Conservation (phyloP, 1,140 invertebrate genomes). For the Plectrocnemia conspersa region DNA sequence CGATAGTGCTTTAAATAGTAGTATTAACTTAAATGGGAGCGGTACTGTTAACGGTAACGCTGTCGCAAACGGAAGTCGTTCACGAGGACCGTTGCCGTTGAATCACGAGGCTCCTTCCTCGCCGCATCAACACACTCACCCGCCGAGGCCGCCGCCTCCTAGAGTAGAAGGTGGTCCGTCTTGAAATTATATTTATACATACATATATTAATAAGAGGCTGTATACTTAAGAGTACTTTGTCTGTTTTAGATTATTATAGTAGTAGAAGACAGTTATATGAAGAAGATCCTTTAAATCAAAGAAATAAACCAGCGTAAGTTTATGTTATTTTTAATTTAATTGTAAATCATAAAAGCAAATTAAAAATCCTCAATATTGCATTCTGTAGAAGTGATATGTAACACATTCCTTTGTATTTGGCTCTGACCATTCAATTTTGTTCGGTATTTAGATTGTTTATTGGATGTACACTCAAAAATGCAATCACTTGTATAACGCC, state of each 20-base stretch:
- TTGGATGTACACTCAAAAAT: no score
- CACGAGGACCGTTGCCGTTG: slow-evolving; percentile 64
- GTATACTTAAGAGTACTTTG: slow-evolving; percentile 31
- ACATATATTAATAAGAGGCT: no score
- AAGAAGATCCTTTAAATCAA: slow-evolving; percentile 71
- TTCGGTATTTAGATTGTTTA: no score
- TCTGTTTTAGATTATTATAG: slow-evolving; percentile 72
- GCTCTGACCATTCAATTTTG: slow-evolving; percentile 1
- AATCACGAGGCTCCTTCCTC: slow-evolving; percentile 54
- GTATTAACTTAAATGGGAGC: not conserved
- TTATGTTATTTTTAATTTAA: slow-evolving; percentile 15
- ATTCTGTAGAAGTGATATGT: not conserved
- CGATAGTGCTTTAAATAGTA: slow-evolving; percentile 29
- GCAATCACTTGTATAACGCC: no score
- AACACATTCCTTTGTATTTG: not conserved
- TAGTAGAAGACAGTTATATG: slow-evolving; percentile 71
- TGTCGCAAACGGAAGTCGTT: slow-evolving; percentile 55
- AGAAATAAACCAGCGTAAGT: slow-evolving; percentile 70
- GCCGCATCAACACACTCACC: slow-evolving; percentile 34
- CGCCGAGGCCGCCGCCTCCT: slow-evolving; percentile 73
- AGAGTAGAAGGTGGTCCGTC: slow-evolving; percentile 73
- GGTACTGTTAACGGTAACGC: not conserved
- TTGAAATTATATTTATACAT: no score
- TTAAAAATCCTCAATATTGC: not conserved
- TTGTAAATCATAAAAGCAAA: slow-evolving; percentile 5